A percentile compares a stretch with the other conserved stretches of the same genome.
Conservation (phyloP, 1,140 invertebrate species). For the Cotesia chilonis region DNA sequence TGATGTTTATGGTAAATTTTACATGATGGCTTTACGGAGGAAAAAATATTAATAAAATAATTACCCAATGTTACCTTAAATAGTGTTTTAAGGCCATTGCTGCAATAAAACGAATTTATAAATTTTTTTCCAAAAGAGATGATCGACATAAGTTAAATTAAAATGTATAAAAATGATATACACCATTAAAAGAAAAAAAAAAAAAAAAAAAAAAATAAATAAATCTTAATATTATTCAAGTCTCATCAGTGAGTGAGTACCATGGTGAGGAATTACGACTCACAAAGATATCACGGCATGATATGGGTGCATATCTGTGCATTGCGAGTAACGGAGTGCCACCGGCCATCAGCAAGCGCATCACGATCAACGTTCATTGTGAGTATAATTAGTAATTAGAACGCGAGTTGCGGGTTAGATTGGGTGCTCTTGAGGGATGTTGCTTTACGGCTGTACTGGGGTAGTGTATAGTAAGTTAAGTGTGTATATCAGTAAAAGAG, state of each 20-base stretch:
- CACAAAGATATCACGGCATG: slow-evolving; percentile 81
- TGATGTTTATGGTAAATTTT: no score
- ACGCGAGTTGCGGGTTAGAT: slow-evolving; percentile 27
- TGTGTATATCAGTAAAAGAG: slow-evolving; percentile 4
- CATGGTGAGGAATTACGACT: slow-evolving; percentile 74
- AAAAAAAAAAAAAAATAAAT: neutral
- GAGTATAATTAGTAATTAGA: slow-evolving; percentile 66
- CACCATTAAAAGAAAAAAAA: no score
- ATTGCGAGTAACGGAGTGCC: slow-evolving; percentile 85
- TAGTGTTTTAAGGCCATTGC: no score
- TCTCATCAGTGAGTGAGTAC: slow-evolving; percentile 31
- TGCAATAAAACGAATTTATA: neutral
- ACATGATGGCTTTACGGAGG: no score
- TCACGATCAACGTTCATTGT: slow-evolving; percentile 86
- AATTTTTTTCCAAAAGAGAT: no score
- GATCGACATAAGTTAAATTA: no score
- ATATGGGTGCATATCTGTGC: slow-evolving; percentile 90
- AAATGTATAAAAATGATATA: no score
- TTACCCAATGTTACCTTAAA: no score
- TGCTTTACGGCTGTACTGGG: slow-evolving; percentile 4
- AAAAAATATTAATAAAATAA: no score
- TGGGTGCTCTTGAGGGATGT: slow-evolving; percentile 13
- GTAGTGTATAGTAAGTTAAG: neutral
- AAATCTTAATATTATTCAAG: slow-evolving; percentile 19
- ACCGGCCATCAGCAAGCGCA: slow-evolving; percentile 83